Conservation (phyloP, 2,888 invertebrate genomes). For the Leptura quadrifasciata region DNA sequence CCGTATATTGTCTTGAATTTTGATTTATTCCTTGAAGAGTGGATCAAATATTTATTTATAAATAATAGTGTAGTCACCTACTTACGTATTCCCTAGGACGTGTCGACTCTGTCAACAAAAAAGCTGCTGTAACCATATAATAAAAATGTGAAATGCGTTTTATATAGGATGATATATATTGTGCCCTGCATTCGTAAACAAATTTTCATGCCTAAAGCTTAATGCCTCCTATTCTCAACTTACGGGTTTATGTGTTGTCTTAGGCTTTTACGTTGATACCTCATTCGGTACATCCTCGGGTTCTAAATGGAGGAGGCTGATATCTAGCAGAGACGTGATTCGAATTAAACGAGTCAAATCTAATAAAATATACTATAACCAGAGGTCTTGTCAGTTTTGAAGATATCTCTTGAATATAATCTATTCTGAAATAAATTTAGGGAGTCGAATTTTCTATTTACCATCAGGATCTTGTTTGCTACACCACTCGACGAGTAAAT, state of each 20-base stretch:
- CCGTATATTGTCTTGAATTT: no score
- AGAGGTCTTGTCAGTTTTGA: slow-evolving; percentile 52
- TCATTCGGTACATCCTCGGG: slow-evolving; percentile 67
- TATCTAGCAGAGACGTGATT: slow-evolving; percentile 66
- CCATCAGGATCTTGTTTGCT: slow-evolving; percentile 21
- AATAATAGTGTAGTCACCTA: neutral
- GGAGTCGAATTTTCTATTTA: slow-evolving; percentile 30
- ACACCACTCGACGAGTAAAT: neutral
- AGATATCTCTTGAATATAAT: slow-evolving; percentile 32
- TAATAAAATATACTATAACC: slow-evolving; percentile 64
- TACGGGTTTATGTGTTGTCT: slow-evolving; percentile 65
- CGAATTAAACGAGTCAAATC: slow-evolving; percentile 66
- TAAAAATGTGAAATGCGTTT: slow-evolving; percentile 54
- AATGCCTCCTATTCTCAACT: slow-evolving; percentile 47
- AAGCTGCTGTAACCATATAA: slow-evolving; percentile 33
- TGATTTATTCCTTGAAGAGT: no score
- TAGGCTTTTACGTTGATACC: slow-evolving; percentile 66
- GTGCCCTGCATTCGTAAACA: slow-evolving; percentile 56
- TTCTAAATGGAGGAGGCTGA: slow-evolving; percentile 66
- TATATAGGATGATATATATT: slow-evolving; percentile 49
- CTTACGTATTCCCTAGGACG: slow-evolving; percentile 4
- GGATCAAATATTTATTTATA: neutral
- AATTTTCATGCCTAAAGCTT: slow-evolving; percentile 54
- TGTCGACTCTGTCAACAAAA: slow-evolving; percentile 24
- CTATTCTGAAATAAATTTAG: slow-evolving; percentile 34